Evolutionary conservation across 2,888 invertebrate genomes (phyloP).

Genomic region (Caenorhabditis angaria): DNA sequence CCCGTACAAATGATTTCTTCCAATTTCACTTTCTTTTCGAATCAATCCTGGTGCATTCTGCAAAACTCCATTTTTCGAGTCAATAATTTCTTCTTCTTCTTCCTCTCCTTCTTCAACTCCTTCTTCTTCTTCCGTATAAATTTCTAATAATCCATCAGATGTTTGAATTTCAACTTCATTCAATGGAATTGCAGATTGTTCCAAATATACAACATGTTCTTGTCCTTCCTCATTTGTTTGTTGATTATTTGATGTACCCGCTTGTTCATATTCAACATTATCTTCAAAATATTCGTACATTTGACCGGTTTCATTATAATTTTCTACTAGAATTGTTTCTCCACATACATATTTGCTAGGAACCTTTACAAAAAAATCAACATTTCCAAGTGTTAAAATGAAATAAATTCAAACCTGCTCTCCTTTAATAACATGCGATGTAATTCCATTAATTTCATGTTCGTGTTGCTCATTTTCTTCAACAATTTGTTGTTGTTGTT

Average conservation of each 20-base stretch:
- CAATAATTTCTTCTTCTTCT: background rate
- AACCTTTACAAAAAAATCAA: background rate
- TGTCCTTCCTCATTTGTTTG: background rate
- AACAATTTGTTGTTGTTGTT: background rate
- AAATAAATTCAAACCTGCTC: background rate
- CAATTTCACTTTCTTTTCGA: background rate
- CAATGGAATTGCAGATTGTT: slow-evolving; percentile 3
- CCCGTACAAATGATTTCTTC: slow-evolving; percentile 20
- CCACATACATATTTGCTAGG: slow-evolving; percentile 1
- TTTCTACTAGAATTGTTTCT: background rate
- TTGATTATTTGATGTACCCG: background rate
- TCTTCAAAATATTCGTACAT: slow-evolving; percentile 3
- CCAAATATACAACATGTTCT: background rate
- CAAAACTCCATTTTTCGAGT: background rate
- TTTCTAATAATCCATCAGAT: slow-evolving; percentile 3
- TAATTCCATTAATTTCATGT: background rate
- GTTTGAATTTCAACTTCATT: slow-evolving; percentile 15
- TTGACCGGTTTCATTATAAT: slow-evolving; percentile 1
- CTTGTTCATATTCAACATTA: background rate
- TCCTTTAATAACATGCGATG: background rate
- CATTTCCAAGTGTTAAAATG: background rate
- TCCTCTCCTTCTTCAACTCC: background rate
- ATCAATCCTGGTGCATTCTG: background rate
- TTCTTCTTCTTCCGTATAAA: background rate
- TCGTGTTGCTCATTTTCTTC: background rate